phyloP scores from a whole-genome alignment of 2,113 vertebrate species.

The Eulemur macaco region DNA sequence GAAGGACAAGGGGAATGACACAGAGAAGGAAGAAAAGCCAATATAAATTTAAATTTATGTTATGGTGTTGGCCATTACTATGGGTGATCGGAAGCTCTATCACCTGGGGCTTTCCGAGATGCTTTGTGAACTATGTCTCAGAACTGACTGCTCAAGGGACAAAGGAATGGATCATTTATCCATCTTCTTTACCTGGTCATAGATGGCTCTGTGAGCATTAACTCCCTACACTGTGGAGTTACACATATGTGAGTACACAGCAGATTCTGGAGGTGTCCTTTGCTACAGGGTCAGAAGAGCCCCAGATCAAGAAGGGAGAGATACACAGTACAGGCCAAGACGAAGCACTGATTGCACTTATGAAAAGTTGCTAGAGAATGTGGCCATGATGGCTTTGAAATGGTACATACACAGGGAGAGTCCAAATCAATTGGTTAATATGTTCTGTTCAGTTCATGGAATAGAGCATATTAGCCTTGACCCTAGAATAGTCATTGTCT shows the following conservation, averaged over 20 bases:
- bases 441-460: neutral
- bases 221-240: neutral
- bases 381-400: neutral
- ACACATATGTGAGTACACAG: neutral
- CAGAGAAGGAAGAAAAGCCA: neutral
- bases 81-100: neutral
- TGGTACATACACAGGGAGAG: neutral
- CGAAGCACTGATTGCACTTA: fast-evolving
- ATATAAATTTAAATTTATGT: neutral
- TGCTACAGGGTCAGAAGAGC: neutral
- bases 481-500: neutral
- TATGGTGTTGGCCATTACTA: neutral
- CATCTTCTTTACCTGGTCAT: neutral
- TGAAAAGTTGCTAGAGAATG: neutral
- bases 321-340: neutral
- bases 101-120: neutral
- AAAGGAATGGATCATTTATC: neutral
- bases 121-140: neutral
- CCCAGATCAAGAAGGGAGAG: neutral
- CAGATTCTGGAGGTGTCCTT: neutral
- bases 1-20: neutral
- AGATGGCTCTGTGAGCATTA: neutral
- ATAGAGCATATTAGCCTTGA: neutral
- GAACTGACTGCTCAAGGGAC: neutral
- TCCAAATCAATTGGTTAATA: neutral